Conservation (phyloP, 2,888 invertebrate genomes). For the Dryococelus australis region DNA sequence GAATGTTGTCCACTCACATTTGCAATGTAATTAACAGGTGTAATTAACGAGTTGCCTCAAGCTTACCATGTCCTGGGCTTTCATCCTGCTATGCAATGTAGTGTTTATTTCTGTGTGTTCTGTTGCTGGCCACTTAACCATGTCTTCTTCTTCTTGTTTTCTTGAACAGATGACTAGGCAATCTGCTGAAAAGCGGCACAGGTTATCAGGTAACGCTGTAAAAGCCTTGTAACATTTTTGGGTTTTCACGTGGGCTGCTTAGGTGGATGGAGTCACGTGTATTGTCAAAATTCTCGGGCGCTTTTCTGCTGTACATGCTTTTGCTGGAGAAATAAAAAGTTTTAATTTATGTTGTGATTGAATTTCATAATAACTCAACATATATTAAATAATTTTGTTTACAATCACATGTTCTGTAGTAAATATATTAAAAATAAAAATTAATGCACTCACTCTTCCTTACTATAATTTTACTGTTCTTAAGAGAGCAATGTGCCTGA, state of each 20-base stretch:
- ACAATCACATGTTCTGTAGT: too few species aligned
- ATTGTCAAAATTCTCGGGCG: background rate
- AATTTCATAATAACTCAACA: too few species aligned
- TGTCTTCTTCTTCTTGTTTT: conserved; percentile 51
- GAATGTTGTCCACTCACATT: background rate
- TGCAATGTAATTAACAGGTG: background rate
- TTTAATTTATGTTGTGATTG: too few species aligned
- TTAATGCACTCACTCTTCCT: too few species aligned
- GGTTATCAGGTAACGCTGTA: conserved; percentile 56
- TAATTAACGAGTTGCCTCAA: background rate
- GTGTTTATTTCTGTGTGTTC: conserved; percentile 28
- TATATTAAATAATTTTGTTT: too few species aligned
- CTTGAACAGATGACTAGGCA: conserved; percentile 58
- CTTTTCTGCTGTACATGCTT: conserved; percentile 8
- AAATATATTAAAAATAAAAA: too few species aligned
- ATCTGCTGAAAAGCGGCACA: conserved; percentile 58
- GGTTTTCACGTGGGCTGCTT: background rate
- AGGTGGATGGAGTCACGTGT: background rate
- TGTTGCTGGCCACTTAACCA: conserved; percentile 33
- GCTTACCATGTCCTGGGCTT: background rate
- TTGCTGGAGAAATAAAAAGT: background rate
- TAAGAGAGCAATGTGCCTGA: too few species aligned
- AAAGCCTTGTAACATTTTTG: background rate
- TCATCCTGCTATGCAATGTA: conserved; percentile 12
- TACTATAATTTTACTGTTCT: too few species aligned